Evolutionary conservation across 2,888 invertebrate species (phyloP), one percentile per base, ranked within the genome.

Genomic region (Trichopoda pennipes): DNA sequence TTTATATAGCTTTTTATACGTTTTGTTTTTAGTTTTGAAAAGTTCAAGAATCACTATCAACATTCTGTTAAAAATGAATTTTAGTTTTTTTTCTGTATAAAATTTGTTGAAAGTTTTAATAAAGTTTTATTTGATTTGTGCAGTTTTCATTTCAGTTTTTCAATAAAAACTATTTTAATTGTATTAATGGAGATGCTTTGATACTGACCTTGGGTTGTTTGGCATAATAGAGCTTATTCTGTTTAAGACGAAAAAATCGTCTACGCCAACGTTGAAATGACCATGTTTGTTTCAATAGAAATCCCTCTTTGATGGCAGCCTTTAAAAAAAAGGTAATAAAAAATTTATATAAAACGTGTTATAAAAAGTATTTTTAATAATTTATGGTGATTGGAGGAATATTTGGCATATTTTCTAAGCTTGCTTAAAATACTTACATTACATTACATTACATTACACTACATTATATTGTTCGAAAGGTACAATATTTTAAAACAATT

Each of bases 181-280:
- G 42, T 53, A 17, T n/a, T 38, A 53, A 14, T 16, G 23, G 38
- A 3, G 1, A 17, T n/a, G 14, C 4, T 61, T 35, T 14, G 17
- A 23, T 79, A 87, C 93, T 93, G 89, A 96, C 97, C 93, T 96
- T 96, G 85, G 94, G 94, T 92, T 96, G 94, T 92, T 96, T 96
- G 89, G 96, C 96, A 92, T 97, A 97, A 92, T 95, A 96, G 75
- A 97, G 93, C 87, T 94, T 95, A 90, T 95, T 94, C 86, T 95
- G 95, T 91, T 95, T 95, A 86, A 97, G 92, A 89, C 95, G 94
- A 93, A 97, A 97, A 91, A 95, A 97, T 87, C 95, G 94, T 89
- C 95, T 94, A 89, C 95, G 94, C 96, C 96, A 97, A 90, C 96
- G 93, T 92, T 96, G 95, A 91, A 96, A 96, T 87, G 95, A 95